Evolutionary conservation across 2,113 vertebrate genomes (phyloP).

Genomic region (Eonycteris spelaea): DNA sequence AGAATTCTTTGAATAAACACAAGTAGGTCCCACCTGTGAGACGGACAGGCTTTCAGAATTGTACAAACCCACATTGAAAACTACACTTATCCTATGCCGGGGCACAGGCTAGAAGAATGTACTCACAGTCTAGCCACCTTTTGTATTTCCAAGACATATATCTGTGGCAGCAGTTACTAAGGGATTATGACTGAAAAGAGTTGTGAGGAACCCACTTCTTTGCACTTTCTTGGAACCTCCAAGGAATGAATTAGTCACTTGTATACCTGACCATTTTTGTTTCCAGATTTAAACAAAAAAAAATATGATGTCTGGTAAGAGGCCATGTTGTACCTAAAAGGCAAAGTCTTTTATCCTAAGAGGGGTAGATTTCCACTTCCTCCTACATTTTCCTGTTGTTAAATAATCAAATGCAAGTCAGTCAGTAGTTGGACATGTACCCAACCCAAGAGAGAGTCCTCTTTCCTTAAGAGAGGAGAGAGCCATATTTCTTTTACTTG

Average conservation of each 20-base stretch:
- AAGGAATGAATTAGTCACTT: background rate
- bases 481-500: background rate
- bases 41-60: background rate
- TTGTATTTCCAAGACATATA: background rate
- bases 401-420: background rate
- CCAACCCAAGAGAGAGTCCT: background rate
- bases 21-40: background rate
- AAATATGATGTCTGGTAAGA: background rate
- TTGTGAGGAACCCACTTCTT: background rate
- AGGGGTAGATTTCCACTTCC: background rate
- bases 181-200: background rate
- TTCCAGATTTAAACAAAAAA: background rate
- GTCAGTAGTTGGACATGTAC: background rate
- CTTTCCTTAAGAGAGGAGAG: background rate
- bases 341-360: background rate
- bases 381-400: background rate
- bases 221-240: background rate
- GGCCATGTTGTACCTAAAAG: background rate
- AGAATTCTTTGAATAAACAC: background rate
- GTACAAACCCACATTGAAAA: rapidly evolving
- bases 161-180: background rate
- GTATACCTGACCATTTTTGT: background rate
- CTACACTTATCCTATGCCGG: background rate
- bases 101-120: background rate
- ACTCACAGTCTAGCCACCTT: background rate